Base-by-base conservation (phyloP, 2,113 vertebrate species). In the Pelvicachromis taeniatus region DNA sequence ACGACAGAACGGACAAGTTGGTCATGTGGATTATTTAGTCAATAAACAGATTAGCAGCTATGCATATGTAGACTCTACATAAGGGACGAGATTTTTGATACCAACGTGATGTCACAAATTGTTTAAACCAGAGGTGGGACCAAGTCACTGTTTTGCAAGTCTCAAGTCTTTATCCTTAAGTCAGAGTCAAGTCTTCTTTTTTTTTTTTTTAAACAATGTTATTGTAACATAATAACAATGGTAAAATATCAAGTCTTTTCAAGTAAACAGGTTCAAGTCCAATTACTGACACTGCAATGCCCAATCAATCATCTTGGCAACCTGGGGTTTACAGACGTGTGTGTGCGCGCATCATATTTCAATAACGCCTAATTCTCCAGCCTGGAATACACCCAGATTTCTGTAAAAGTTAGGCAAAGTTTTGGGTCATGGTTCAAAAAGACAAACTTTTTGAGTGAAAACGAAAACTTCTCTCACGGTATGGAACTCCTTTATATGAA, bases 401-500 rank as follows among this genome's bases (percentile, higher is more conserved):
- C 70, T 75, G 3, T 50, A 75, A 73, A 73, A 75, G 68, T 50
- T 75, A 31, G 23, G 16, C 26, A 31, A 50, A 75, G 45, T 52
- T 75, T 50, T 50, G 16, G 68, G 68, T 73, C 42, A 50, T 5
- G 0, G 45, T 9, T 53, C 8, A 65, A 50, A 11, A 40, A 84
- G 26, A 75, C 40, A 73, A 86, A 87, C 35, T 83, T 56, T 73
- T 56, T 73, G 2, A 73, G 4, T 80, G 50, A 68, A 78, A 83
- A 80, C 7, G 17, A 68, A 77, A 91, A 85, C 83, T 87, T 88
- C 26, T 55, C 52, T 86, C 35, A n/a, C 6, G 53, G 58, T 29
- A 23, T 3, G 56, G 53, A 70, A 40, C 9, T 77, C 42, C 48
- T 81, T 73, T 38, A 80, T 50, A 50, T 19, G 50, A 61, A 55